Evolutionary conservation across 1,140 invertebrate species (phyloP).

Genomic region (Gonioctena quinquepunctata): DNA sequence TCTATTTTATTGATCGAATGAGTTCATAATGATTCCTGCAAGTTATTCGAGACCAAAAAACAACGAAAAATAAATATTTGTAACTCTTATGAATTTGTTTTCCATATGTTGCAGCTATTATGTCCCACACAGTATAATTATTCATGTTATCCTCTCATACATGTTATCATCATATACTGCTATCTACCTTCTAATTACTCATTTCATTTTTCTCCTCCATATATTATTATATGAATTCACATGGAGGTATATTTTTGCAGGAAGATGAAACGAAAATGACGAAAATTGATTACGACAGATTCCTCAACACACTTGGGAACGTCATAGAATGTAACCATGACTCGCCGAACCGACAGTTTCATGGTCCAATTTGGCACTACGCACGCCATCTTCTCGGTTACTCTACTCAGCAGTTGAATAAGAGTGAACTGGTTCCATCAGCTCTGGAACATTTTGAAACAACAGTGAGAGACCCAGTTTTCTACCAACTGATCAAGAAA

Average conservation of each 20-base stretch:
- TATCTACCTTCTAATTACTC: too few relatives aligned
- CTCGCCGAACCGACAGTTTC: constrained; percentile 67
- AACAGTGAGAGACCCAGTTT: constrained; percentile 68
- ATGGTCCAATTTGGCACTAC: constrained; percentile 62
- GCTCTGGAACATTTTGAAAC: constrained; percentile 61
- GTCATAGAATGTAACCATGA: constrained; percentile 69
- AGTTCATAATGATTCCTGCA: too few relatives aligned
- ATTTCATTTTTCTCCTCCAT: too few relatives aligned
- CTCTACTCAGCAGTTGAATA: constrained; percentile 38
- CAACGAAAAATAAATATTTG: too few relatives aligned
- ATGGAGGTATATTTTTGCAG: constrained; percentile 47
- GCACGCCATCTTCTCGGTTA: constrained; percentile 62
- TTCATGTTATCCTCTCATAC: too few relatives aligned
- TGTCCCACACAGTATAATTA: too few relatives aligned
- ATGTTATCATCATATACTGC: too few relatives aligned
- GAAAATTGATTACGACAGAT: constrained; percentile 59
- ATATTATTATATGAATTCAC: too few relatives aligned
- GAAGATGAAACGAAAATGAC: constrained; percentile 58
- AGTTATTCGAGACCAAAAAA: too few relatives aligned
- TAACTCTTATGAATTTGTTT: too few relatives aligned
- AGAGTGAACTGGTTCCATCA: constrained; percentile 46
- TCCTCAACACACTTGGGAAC: constrained; percentile 66
- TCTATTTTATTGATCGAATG: too few relatives aligned
- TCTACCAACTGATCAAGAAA: constrained; percentile 66
- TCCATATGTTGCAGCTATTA: too few relatives aligned